Base-by-base conservation (phyloP, 2,797 vertebrate genomes). In the Semotilus atromaculatus region DNA sequence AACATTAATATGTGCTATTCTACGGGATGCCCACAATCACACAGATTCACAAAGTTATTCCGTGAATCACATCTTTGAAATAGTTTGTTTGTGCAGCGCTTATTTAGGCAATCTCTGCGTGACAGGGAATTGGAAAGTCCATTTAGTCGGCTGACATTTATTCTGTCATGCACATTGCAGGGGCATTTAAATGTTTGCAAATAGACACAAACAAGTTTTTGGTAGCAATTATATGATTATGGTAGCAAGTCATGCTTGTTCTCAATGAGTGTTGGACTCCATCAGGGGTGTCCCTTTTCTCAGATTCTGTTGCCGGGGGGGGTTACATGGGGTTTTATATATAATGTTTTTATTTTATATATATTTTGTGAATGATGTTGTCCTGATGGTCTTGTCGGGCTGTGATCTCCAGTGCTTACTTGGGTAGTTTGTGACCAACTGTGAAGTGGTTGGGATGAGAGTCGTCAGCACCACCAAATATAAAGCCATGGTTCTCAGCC, bases 81-180 rank as follows among this genome's bases (percentile, higher is more conserved):
- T 40, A 60, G 53, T 76, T 76, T 77, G 23, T 40, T 29, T 40
- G 74, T 26, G 8, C 21, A 29, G 36, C 21, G n/a, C 23, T 76
- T 76, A 76, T 76, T 76, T 76, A 40, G 7, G 7, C 23, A 2
- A 40, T 23, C 53, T 26, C 58, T 58, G 34, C 1, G 2, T 76
- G 31, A 75, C 73, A n/a, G 3, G 48, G 31, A 36, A 55, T n/a
- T 0, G 53, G 53, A 40, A 16, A 19, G 16, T 38, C 36, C 16
- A 40, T 77, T 77, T 77, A 77, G 60, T 77, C 23, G 0, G 14
- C 53, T 77, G 74, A 77, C 34, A 77, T 60, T 77, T 60, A 60
- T 77, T 60, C 1, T 26, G 51, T 77, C 74, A 77, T 38, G 34
- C 51, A 58, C 74, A 38, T 58, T 18, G 23, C 14, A 26, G 53